phyloP scores from a whole-genome alignment of 2,797 vertebrate species.

The Aselliscus stoliczkanus region DNA sequence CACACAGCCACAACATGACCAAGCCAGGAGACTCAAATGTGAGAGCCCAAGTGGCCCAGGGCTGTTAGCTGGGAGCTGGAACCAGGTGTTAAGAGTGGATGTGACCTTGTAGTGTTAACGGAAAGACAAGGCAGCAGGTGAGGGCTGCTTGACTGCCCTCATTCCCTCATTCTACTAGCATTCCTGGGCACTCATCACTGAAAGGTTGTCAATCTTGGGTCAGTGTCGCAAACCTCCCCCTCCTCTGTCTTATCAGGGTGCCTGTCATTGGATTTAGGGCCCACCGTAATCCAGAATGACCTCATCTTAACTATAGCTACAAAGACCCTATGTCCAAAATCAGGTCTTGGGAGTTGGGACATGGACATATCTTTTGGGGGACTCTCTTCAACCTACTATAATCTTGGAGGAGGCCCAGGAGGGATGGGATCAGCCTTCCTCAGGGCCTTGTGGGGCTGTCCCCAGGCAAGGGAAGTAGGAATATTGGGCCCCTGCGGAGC shows the following conservation, averaged over 20 bases:
- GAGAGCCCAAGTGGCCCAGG: accelerated
- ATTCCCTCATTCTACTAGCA: accelerated
- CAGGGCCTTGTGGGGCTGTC: background rate
- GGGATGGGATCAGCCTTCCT: too few species aligned
- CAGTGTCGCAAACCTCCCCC: background rate
- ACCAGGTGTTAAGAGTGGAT: background rate
- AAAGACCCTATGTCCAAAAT: background rate
- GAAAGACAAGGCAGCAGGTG: background rate
- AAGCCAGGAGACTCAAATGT: background rate
- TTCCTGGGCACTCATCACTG: accelerated
- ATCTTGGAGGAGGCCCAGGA: background rate
- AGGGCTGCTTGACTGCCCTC: accelerated
- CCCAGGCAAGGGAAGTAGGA: accelerated
- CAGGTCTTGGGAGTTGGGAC: background rate
- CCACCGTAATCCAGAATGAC: too few species aligned
- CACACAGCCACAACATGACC: accelerated
- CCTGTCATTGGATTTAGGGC: too few species aligned
- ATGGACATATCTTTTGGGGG: accelerated
- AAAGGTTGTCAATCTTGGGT: accelerated
- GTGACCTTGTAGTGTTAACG: accelerated
- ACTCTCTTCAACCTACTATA: background rate
- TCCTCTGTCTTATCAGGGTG: background rate
- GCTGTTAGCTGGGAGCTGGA: background rate
- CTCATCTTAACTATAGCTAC: background rate
- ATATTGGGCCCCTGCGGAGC: accelerated